Evolutionary conservation across 2,797 vertebrate genomes (phyloP), one percentile per base, ranked within the genome.

Genomic region (Chaenodraco wilsoni): DNA sequence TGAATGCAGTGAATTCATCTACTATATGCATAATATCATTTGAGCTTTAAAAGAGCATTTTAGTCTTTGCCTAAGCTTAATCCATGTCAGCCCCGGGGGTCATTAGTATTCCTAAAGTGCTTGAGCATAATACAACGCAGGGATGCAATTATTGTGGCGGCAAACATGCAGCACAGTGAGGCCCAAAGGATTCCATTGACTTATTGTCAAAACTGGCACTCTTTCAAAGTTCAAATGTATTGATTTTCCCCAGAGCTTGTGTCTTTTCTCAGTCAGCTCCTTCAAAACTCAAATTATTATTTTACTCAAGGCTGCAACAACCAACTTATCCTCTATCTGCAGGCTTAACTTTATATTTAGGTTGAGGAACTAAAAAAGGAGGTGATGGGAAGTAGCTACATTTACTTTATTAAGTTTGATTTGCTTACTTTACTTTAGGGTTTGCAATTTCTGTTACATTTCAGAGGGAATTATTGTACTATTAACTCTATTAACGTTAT

Each of bases 1-100:
- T 76, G 54, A 23, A 27, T 44, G 52, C 56, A 55, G 65, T 19
- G 44, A 76, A 74, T 78, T 66, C 63, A 77, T 81, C 59, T 43
- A 21, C 57, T 70, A 52, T 61, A 55, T 55, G 44, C 66, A 31
- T 65, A 76, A 72, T 72, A 49, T 52, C 46, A 45, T 43, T 59
- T 31, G 19, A 72, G 49, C 41, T 71, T 59, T 49, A 59, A 77
- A 84, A 64, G 7, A 60, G n/a, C 17, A 37, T 73, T 75, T 79
- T 31, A 81, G n/a, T 61, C 69, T 69, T 45, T 66, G 66, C 67
- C 19, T 2, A 51, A 5, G 27, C 10, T 57, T 65, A 68, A 78
- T 71, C 31, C 45, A 55, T 61, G 66, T 69, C 66, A 82, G 51
- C 37, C 62, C 40, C 65, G 3, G 19, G 71, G 55, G 57, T 62